Evolutionary conservation across 1,140 invertebrate species (phyloP), one percentile per base, ranked within the genome.

Genomic region (Brachionus calyciflorus): DNA sequence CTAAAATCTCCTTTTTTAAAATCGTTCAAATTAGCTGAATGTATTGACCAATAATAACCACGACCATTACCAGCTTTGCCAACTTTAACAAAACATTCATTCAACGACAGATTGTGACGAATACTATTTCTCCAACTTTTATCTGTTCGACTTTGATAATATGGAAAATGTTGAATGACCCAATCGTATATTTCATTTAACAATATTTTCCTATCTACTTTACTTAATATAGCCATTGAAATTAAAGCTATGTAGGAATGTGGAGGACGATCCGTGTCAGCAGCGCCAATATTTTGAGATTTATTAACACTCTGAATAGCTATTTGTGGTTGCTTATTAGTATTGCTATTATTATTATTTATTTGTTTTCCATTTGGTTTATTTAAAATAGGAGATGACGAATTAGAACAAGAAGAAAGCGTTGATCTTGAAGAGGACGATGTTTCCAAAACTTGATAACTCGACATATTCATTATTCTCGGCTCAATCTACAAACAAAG

Each of bases 231-330:
- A 12, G 95, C 95, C 96, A 98, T 98, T 0, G 95, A 93, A 44
- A 98, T 98, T 12, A 99, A 87, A 0, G 96, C 96, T 48, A 98
- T 98, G 85, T 98, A 99, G 0, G 93, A 95, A 82, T 97, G 98
- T 0, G 96, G 96, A 0, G 96, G 96, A 28, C 69, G 44, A 84
- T 96, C 96, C 1, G 46, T 26, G 9, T 73, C 69, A 4, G 33
- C 19, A 3, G 19, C n/a, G 41, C 0, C 60, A n/a, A 26, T n/a
- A 24, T 24, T 41, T 24, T 44, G 33, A 26, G 19, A 4, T 19
- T 65, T 65, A 14, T 2, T 14, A 7, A 46, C n/a, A 0, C 2
- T 44, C 44, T 44, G 37, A 24, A 1, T 65, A 26, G 21, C 19
- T 24, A 44, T 44, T 24, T 65, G 33, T 65, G 19, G 3, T 3